Evolutionary conservation across 2,113 vertebrate genomes (phyloP).

Genomic region (Microtus montanus): DNA sequence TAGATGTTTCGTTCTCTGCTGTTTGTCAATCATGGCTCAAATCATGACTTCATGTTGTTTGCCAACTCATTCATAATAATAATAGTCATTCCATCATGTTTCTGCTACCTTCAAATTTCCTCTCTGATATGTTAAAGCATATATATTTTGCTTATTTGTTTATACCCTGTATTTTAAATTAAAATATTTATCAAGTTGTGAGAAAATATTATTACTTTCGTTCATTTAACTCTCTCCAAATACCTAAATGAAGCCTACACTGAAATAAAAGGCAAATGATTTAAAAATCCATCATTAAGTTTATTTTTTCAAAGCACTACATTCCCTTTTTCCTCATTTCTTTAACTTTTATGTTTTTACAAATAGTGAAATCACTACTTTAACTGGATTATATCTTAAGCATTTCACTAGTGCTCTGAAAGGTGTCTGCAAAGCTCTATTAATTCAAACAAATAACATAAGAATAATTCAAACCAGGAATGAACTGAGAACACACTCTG

Average conservation of each 20-base stretch:
- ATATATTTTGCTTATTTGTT: background rate
- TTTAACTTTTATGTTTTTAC: background rate
- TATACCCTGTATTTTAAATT: background rate
- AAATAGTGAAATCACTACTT: background rate
- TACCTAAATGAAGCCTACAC: background rate
- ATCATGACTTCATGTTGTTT: background rate
- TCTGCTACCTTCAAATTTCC: background rate
- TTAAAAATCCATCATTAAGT: background rate
- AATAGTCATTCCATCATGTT: background rate
- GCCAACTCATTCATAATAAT: too few relatives aligned
- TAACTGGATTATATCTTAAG: background rate
- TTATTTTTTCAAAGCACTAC: background rate
- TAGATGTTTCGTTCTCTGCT: background rate
- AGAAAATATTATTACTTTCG: background rate
- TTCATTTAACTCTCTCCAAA: background rate
- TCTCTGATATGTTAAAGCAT: background rate
- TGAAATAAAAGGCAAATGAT: background rate
- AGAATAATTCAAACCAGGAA: conserved; percentile 32
- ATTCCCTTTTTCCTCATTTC: background rate
- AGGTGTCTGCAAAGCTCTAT: conserved; percentile 18
- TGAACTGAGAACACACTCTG: conserved; percentile 44
- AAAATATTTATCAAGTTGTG: background rate
- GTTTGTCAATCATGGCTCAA: background rate
- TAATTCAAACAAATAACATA: conserved; percentile 43
- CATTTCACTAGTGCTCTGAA: conserved; percentile 5